phyloP scores from a whole-genome alignment of 2,888 invertebrate genomes.

The Dinocampus coccinellae region DNA sequence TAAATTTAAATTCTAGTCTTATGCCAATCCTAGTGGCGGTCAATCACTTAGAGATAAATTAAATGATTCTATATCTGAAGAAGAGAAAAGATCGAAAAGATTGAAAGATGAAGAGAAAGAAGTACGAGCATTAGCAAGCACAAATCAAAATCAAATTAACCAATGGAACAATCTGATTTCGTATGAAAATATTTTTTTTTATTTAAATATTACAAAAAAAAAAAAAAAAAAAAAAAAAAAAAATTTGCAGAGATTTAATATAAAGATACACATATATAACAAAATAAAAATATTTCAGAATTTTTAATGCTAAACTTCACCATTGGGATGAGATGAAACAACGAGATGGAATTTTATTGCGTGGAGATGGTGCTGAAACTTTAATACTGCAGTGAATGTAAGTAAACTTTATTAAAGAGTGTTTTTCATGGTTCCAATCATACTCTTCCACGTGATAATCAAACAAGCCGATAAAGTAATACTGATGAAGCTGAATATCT shows the following conservation, averaged over 20 bases:
- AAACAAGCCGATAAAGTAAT: slow-evolving; percentile 33
- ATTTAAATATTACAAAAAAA: not conserved
- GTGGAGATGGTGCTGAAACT: slow-evolving; percentile 76
- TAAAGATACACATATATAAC: not conserved
- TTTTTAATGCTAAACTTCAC: slow-evolving; percentile 73
- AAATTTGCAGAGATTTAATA: too few relatives aligned
- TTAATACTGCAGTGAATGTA: slow-evolving; percentile 70
- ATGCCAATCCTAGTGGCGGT: slow-evolving; percentile 44
- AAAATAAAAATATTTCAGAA: slow-evolving; percentile 54
- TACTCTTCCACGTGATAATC: slow-evolving; percentile 25
- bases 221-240: too few relatives aligned
- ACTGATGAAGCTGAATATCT: slow-evolving; percentile 22
- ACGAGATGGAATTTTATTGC: slow-evolving; percentile 73
- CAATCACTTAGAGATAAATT: slow-evolving; percentile 69
- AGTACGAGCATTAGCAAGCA: slow-evolving; percentile 68
- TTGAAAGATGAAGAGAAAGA: slow-evolving; percentile 73
- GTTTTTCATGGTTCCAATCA: not conserved
- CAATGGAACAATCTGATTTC: slow-evolving; percentile 59
- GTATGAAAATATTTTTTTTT: slow-evolving; percentile 45
- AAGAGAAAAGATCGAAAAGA: slow-evolving; percentile 74
- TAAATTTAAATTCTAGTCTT: slow-evolving; percentile 39
- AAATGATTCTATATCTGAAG: slow-evolving; percentile 71
- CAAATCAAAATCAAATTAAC: slow-evolving; percentile 55
- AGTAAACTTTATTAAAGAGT: slow-evolving; percentile 9
- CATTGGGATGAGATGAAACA: slow-evolving; percentile 71